Evolutionary conservation across 2,113 vertebrate species (phyloP).

Genomic region (Protomyctophum bolini): DNA sequence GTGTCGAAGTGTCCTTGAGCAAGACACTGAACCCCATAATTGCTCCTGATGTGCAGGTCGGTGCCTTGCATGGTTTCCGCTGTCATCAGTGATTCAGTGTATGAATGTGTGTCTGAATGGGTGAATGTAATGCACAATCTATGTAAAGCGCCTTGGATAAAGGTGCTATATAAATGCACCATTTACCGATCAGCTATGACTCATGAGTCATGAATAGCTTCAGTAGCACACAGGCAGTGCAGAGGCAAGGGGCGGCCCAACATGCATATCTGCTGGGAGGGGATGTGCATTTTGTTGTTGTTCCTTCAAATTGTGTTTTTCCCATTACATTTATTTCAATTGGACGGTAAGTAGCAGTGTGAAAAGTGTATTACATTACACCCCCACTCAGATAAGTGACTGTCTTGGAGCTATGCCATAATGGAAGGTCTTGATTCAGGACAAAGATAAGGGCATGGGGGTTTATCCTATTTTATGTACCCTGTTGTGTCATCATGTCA

Average conservation of each 20-base stretch:
- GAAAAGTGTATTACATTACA: conserved; percentile 67
- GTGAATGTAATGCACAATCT: too few species aligned
- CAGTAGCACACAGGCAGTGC: conserved; percentile 45
- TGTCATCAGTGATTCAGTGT: too few species aligned
- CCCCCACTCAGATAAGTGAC: conserved; percentile 51
- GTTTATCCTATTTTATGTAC: conserved; percentile 31
- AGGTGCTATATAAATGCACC: too few species aligned
- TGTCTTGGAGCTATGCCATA: conserved; percentile 54
- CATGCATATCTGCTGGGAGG: conserved; percentile 67
- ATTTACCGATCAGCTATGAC: conserved; percentile 61
- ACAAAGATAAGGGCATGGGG: conserved; percentile 26
- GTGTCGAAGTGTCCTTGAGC: too few species aligned
- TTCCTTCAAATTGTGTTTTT: conserved; percentile 69
- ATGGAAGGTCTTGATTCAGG: conserved; percentile 54
- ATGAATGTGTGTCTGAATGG: too few species aligned
- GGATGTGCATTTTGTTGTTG: conserved; percentile 61
- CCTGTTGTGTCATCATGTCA: conserved; percentile 23
- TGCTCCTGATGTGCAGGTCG: too few species aligned
- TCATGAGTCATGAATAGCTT: conserved; percentile 57
- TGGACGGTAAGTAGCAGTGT: conserved; percentile 54
- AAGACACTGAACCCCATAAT: too few species aligned
- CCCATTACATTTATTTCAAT: conserved; percentile 54
- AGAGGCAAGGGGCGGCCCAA: conserved; percentile 50
- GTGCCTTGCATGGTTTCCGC: too few species aligned
- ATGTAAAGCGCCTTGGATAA: too few species aligned